phyloP scores from a whole-genome alignment of 2,888 invertebrate species.

The Suillia variegata region DNA sequence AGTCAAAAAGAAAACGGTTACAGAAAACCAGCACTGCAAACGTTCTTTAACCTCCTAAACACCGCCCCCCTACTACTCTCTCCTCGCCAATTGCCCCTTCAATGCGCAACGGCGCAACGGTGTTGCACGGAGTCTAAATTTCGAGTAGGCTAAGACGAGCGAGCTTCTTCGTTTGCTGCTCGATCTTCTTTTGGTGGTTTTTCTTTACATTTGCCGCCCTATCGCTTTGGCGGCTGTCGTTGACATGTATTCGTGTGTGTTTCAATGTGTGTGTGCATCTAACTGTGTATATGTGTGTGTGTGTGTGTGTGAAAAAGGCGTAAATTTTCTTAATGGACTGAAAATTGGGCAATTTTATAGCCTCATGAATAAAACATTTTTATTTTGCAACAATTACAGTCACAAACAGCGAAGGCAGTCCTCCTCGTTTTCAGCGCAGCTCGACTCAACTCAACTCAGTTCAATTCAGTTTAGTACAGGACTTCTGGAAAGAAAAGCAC shows the following conservation, averaged over 20 bases:
- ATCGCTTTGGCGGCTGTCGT: neutral
- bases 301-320: slow-evolving; percentile 52
- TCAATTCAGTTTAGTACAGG: no score
- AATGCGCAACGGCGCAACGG: no score
- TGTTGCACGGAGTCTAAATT: no score
- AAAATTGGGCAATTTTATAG: slow-evolving; percentile 61
- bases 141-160: neutral
- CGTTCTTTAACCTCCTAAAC: no score
- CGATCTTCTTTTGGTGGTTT: neutral
- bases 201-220: slow-evolving; percentile 16
- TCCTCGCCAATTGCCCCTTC: no score
- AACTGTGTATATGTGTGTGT: slow-evolving; percentile 16
- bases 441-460: no score
- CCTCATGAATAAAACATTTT: slow-evolving; percentile 60
- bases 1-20: slow-evolving; percentile 24
- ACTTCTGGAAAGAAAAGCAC: no score
- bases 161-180: neutral
- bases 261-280: neutral
- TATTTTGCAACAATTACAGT: slow-evolving; percentile 53
- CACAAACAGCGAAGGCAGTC: slow-evolving; percentile 40
- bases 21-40: neutral
- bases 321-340: slow-evolving; percentile 60
- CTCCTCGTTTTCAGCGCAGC: no score
- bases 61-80: slow-evolving; percentile 7
- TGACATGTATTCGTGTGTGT: neutral